A percentile compares a stretch with the other conserved stretches of the same genome.
Conservation (phyloP, 2,113 vertebrate genomes). For the Tiliqua scincoides region DNA sequence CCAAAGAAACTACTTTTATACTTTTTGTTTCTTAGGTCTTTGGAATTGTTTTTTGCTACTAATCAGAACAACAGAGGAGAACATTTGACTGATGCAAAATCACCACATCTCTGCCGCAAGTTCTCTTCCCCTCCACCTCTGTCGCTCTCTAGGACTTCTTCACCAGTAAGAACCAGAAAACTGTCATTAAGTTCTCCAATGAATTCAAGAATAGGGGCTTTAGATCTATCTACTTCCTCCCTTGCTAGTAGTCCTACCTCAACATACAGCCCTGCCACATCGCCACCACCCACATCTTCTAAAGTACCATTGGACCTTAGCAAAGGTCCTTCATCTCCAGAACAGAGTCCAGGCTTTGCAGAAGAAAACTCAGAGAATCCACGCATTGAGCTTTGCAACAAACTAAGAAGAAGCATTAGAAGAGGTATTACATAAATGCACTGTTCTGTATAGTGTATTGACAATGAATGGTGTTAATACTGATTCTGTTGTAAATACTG, state of each 20-base stretch:
- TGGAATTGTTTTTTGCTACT: constrained; percentile 96
- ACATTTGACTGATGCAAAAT: constrained; percentile 87
- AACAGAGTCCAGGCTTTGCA: constrained; percentile 81
- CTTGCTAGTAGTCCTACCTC: constrained; percentile 84
- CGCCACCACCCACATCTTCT: constrained; percentile 80
- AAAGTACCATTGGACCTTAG: constrained; percentile 83
- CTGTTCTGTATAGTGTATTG: not conserved
- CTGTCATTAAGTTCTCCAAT: constrained; percentile 92
- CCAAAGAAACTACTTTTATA: not conserved
- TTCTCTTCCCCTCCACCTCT: constrained; percentile 95
- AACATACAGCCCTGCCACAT: constrained; percentile 78
- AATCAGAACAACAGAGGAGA: constrained; percentile 91
- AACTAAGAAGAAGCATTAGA: constrained; percentile 89
- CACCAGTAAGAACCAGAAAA: constrained; percentile 90
- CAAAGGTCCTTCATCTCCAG: constrained; percentile 83
- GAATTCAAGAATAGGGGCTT: constrained; percentile 83
- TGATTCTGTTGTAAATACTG: not conserved
- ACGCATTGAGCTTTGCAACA: constrained; percentile 86
- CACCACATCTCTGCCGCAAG: constrained; percentile 93
- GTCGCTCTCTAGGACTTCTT: constrained; percentile 89
- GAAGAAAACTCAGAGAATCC: constrained; percentile 85
- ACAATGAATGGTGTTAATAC: no score
- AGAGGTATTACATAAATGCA: constrained; percentile 77
- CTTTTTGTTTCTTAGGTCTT: constrained; percentile 77
- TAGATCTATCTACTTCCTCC: constrained; percentile 86